These are phyloP conservation scores for Cataglyphis rosenhaueri DNA, from an alignment of 2,888 invertebrate species.

Conservation along the genomic window DNA sequence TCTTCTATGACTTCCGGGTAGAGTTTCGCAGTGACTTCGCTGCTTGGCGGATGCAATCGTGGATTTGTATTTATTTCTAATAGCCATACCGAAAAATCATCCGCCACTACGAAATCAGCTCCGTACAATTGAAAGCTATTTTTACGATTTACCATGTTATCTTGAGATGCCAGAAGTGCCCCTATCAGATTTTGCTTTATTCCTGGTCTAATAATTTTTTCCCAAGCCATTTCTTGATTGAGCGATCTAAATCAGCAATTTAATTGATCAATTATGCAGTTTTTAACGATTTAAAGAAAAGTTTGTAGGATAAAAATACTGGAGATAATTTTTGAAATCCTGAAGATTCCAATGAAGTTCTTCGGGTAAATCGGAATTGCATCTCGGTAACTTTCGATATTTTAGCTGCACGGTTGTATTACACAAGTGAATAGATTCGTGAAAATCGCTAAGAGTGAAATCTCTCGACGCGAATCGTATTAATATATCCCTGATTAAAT, in stretches of 20 bases:
- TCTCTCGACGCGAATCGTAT: constrained; percentile 70
- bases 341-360: constrained; percentile 72
- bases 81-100: constrained; percentile 71
- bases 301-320: constrained; percentile 46
- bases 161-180: constrained; percentile 70
- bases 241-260: constrained; percentile 49
- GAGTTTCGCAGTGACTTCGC: constrained; percentile 64
- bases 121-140: constrained; percentile 73
- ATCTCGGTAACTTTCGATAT: constrained; percentile 60
- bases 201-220: constrained; percentile 66
- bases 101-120: constrained; percentile 70
- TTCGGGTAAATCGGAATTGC: constrained; percentile 56
- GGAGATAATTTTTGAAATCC: constrained; percentile 68
- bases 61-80: constrained; percentile 72
- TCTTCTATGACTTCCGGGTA: constrained; percentile 72
- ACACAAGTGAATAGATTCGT: constrained; percentile 71
- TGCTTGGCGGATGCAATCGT: constrained; percentile 69
- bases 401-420: constrained; percentile 71
- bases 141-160: constrained; percentile 70
- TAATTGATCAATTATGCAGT: not conserved
- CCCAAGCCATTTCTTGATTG: constrained; percentile 66
- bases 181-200: constrained; percentile 71
- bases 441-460: constrained; percentile 67
- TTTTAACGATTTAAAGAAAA: not conserved
- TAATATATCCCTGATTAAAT: constrained; percentile 62